These are phyloP conservation scores for Archilochus colubris DNA, from an alignment of 2,113 vertebrate species.

Conservation along the genomic window DNA sequence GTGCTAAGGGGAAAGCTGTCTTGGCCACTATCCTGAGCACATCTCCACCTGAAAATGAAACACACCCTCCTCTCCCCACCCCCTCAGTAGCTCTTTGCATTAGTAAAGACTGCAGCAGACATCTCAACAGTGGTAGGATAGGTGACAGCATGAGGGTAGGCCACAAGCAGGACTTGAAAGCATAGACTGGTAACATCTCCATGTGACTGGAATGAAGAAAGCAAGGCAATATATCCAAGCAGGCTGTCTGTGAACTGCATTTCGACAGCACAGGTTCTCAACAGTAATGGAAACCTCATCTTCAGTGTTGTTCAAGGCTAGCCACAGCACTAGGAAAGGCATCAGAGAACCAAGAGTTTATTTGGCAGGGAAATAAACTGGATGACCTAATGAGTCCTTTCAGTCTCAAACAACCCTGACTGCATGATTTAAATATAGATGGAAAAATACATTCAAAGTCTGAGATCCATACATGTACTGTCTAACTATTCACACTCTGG, in stretches of 20 bases:
- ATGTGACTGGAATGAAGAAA: neutral
- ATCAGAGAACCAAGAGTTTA: neutral
- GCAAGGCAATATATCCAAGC: neutral
- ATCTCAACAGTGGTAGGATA: neutral
- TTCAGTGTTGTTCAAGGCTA: neutral
- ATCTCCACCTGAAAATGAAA: neutral
- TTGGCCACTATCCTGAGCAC: neutral
- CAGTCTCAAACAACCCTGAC: neutral
- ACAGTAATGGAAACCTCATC: neutral
- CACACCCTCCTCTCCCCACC: neutral
- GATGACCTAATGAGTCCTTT: neutral
- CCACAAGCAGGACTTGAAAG: neutral
- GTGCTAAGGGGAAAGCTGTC: neutral
- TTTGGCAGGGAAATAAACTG: neutral
- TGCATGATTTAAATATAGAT: constrained; percentile 6
- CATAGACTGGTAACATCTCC: neutral
- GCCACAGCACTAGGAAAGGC: neutral
- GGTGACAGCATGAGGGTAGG: neutral
- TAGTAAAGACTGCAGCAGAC: neutral
- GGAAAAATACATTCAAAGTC: neutral
- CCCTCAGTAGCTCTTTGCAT: neutral
- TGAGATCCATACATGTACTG: neutral
- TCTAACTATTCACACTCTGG: neutral
- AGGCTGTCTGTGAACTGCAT: neutral
- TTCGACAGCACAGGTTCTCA: neutral